Evolutionary conservation across 92 coral and sea anemone genomes (phyloP).

Genomic region (Zoanthus sansibaricus): DNA sequence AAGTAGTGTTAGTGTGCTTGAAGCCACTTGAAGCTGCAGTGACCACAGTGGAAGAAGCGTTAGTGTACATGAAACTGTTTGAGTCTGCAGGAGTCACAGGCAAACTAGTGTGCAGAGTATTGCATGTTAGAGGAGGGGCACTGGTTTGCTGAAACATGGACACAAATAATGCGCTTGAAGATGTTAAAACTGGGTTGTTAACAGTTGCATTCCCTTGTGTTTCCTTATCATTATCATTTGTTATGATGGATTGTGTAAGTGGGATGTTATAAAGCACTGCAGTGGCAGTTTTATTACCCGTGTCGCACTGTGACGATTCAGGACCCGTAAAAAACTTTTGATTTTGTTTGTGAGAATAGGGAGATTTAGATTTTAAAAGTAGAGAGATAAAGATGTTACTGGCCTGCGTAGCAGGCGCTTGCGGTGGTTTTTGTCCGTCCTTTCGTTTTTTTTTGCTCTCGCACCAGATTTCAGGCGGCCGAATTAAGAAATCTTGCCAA

Average conservation of each 20-base stretch:
- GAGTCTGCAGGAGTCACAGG: neutral
- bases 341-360: too few species aligned
- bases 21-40: neutral
- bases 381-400: too few species aligned
- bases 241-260: conserved; percentile 9
- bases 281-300: conserved; percentile 10
- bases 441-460: too few species aligned
- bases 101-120: conserved; percentile 1
- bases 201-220: conserved; percentile 14
- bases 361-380: too few species aligned
- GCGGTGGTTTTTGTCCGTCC: too few species aligned
- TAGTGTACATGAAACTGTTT: neutral
- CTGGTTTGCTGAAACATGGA: conserved; percentile 1
- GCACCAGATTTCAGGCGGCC: too few species aligned
- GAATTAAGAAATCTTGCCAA: too few species aligned
- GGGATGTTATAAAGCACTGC: conserved; percentile 17
- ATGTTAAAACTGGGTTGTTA: conserved; percentile 18
- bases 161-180: conserved; percentile 3
- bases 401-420: too few species aligned
- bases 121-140: conserved; percentile 8
- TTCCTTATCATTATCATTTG: conserved; percentile 1
- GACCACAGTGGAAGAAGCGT: neutral
- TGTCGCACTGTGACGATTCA: conserved; percentile 8
- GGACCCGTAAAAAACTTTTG: neutral
- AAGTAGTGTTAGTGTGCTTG: too few species aligned